phyloP scores from a whole-genome alignment of 92 coral and sea anemone genomes.

The Palythoa grandis region DNA sequence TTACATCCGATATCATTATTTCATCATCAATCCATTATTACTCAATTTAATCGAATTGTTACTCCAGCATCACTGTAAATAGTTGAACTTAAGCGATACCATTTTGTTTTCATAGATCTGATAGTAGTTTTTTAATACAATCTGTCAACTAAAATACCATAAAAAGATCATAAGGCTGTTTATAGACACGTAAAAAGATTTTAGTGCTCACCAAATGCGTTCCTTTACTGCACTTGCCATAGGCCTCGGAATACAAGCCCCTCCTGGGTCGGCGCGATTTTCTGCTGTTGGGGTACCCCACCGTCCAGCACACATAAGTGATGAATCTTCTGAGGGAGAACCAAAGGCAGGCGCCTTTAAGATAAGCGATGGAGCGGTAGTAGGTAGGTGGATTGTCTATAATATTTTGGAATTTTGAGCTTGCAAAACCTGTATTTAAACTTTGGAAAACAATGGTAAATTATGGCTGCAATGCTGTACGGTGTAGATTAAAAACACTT shows the following conservation, averaged over 20 bases:
- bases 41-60: no score
- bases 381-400: not conserved
- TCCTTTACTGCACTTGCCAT: not conserved
- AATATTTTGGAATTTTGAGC: not conserved
- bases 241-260: not conserved
- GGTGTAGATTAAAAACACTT: no score
- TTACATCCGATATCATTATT: not conserved
- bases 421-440: not conserved
- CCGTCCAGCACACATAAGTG: not conserved
- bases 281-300: slow-evolving; percentile 21
- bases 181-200: not conserved
- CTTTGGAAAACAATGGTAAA: no score
- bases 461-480: no score
- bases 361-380: slow-evolving; percentile 34
- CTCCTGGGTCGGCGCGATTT: slow-evolving; percentile 17
- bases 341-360: slow-evolving; percentile 38
- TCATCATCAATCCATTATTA: not conserved
- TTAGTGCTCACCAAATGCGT: not conserved
- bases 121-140: no score
- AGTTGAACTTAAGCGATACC: no score
- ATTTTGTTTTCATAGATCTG: no score
- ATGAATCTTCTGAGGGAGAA: not conserved
- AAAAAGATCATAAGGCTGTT: not conserved
- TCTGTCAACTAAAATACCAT: no score
- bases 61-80: not conserved